These are phyloP conservation scores for Pipa parva DNA, from an alignment of 2,113 vertebrate species.

Conservation along the genomic window DNA sequence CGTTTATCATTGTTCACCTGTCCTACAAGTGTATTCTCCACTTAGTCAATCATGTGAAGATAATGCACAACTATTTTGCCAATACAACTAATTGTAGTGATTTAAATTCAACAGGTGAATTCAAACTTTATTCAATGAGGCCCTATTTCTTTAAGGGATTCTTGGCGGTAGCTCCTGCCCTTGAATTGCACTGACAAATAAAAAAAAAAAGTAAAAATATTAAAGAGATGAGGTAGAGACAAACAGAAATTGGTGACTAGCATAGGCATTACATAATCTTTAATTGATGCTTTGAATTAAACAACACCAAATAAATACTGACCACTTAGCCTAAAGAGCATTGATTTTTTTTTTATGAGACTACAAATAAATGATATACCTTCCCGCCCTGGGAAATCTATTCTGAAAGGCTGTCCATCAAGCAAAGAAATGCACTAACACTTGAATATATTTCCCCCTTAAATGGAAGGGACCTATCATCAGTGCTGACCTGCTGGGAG, in stretches of 20 bases:
- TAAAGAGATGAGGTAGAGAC: conserved; percentile 86
- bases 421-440: background rate
- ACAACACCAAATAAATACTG: conserved; percentile 93
- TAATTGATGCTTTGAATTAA: conserved; percentile 96
- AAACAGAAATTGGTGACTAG: conserved; percentile 72
- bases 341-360: conserved; percentile 90
- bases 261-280: conserved; percentile 89
- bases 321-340: conserved; percentile 90
- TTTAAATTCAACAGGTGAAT: no score
- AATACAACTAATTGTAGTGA: no score
- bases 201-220: conserved; percentile 72
- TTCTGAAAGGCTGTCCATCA: conserved; percentile 39
- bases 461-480: conserved; percentile 16
- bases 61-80: no score
- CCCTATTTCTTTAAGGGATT: conserved; percentile 77
- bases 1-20: no score
- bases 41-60: no score
- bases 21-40: no score
- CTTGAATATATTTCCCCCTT: conserved; percentile 3
- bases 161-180: conserved; percentile 89
- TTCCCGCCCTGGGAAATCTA: conserved; percentile 50
- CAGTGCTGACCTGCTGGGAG: background rate
- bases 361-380: conserved; percentile 72
- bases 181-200: conserved; percentile 87
- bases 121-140: background rate